Percentiles rank a stretch among this genome's conserved stretches.
Evolutionary conservation across 2,797 vertebrate genomes (phyloP).

Genomic region (Ctenochaetus hawaiiensis): DNA sequence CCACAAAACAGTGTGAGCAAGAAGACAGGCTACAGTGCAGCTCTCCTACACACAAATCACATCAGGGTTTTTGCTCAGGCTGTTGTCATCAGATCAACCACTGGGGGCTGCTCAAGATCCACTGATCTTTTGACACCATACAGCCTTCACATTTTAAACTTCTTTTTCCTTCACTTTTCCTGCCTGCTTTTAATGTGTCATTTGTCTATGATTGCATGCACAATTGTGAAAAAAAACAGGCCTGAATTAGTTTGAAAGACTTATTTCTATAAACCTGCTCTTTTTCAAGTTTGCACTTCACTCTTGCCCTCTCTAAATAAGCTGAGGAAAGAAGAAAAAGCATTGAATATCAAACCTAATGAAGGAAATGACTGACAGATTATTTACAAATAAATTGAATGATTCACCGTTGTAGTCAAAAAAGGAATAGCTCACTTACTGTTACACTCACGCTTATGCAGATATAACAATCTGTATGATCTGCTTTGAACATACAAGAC

Average conservation of each 20-base stretch:
- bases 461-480: conserved; percentile 20
- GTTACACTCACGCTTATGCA: neutral
- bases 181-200: conserved; percentile 57
- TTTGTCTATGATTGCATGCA: conserved; percentile 57
- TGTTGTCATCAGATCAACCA: conserved; percentile 61
- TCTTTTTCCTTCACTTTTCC: conserved; percentile 19
- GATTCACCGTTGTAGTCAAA: conserved; percentile 8
- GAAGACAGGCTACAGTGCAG: conserved; percentile 15
- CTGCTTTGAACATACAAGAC: conserved; percentile 8
- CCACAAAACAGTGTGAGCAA: conserved; percentile 24
- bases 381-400: conserved; percentile 29
- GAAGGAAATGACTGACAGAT: conserved; percentile 23
- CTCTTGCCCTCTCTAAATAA: conserved; percentile 31
- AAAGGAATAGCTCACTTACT: conserved; percentile 22
- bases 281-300: conserved; percentile 48
- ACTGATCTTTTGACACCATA: conserved; percentile 19
- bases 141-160: conserved; percentile 11
- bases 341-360: conserved; percentile 24
- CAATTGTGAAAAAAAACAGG: conserved; percentile 55
- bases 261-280: conserved; percentile 54
- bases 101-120: conserved; percentile 81
- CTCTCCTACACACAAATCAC: conserved; percentile 26
- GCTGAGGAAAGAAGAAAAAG: conserved; percentile 20
- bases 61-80: neutral
- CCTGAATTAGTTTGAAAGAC: conserved; percentile 62